phyloP scores from a whole-genome alignment of 2,888 invertebrate genomes.

The Pherbina coryleti region DNA sequence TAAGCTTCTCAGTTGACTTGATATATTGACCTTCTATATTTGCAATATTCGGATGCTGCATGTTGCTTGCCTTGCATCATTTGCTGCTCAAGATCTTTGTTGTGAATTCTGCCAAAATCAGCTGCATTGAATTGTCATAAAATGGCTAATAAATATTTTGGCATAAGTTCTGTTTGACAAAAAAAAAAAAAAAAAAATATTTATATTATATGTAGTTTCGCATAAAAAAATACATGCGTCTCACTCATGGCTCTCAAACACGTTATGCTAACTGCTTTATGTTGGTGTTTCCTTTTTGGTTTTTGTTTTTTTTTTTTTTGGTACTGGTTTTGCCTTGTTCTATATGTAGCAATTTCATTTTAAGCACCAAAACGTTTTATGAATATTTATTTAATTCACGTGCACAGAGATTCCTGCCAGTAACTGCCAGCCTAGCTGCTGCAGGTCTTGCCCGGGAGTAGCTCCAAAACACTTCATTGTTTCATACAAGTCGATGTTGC shows the following conservation, averaged over 20 bases:
- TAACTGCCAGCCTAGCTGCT: not conserved
- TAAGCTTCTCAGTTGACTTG: too few relatives aligned
- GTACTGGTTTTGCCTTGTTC: not conserved
- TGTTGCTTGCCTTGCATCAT: too few relatives aligned
- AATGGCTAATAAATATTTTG: constrained; percentile 4
- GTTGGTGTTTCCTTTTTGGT: not conserved
- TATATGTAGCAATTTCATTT: constrained; percentile 26
- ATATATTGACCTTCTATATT: too few relatives aligned
- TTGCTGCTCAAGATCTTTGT: too few relatives aligned
- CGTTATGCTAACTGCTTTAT: not conserved
- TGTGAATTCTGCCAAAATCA: constrained; percentile 16
- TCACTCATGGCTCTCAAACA: not conserved
- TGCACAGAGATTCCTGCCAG: constrained; percentile 11
- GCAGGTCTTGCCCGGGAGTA: not conserved
- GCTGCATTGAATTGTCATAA: constrained; percentile 34
- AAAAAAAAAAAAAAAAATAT: too few relatives aligned
- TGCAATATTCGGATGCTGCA: too few relatives aligned
- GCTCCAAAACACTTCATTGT: constrained; percentile 11
- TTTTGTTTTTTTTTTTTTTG: not conserved
- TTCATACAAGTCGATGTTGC: not conserved
- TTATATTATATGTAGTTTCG: not conserved
- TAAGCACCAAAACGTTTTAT: constrained; percentile 33
- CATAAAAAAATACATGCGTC: not conserved
- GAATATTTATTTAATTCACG: constrained; percentile 39
- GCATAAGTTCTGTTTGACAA: not conserved